phyloP scores from a whole-genome alignment of 1,140 invertebrate species.

The Caligus rogercresseyi region DNA sequence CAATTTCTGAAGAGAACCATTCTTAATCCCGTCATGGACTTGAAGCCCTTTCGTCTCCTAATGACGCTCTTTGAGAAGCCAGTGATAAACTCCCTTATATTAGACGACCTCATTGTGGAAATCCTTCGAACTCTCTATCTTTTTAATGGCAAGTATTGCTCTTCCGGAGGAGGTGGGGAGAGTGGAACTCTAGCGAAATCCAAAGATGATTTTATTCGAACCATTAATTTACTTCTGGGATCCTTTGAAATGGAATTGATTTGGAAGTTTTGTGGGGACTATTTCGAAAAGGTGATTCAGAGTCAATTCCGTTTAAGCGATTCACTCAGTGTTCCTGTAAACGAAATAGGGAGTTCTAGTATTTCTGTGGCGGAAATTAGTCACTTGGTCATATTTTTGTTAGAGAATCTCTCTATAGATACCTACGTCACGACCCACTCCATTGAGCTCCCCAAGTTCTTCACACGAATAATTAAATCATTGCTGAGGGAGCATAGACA shows the following conservation, averaged over 20 bases:
- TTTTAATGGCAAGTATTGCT: constrained; percentile 22
- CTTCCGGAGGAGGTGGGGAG: background rate
- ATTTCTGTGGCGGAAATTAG: constrained; percentile 37
- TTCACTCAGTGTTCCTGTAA: constrained; percentile 16
- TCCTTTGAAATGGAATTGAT: constrained; percentile 67
- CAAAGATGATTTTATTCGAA: constrained; percentile 32
- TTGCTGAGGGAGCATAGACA: constrained; percentile 29
- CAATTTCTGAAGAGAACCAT: constrained; percentile 4
- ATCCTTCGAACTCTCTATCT: constrained; percentile 37
- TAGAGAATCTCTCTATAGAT: constrained; percentile 59
- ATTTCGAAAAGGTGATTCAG: constrained; percentile 46
- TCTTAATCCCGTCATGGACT: constrained; percentile 39
- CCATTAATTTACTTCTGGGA: constrained; percentile 64
- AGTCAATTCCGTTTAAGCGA: constrained; percentile 19
- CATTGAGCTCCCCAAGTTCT: constrained; percentile 8
- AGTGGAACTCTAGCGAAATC: background rate
- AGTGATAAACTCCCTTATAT: constrained; percentile 63
- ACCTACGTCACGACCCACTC: constrained; percentile 47
- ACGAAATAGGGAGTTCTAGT: constrained; percentile 25
- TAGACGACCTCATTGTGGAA: constrained; percentile 67
- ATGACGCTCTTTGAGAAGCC: constrained; percentile 72
- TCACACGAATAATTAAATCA: constrained; percentile 10
- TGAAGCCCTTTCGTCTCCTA: constrained; percentile 64
- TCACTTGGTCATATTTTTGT: constrained; percentile 50
- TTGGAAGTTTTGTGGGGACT: constrained; percentile 58